Conservation (phyloP, 2,113 vertebrate species). For the Ochotona princeps region DNA sequence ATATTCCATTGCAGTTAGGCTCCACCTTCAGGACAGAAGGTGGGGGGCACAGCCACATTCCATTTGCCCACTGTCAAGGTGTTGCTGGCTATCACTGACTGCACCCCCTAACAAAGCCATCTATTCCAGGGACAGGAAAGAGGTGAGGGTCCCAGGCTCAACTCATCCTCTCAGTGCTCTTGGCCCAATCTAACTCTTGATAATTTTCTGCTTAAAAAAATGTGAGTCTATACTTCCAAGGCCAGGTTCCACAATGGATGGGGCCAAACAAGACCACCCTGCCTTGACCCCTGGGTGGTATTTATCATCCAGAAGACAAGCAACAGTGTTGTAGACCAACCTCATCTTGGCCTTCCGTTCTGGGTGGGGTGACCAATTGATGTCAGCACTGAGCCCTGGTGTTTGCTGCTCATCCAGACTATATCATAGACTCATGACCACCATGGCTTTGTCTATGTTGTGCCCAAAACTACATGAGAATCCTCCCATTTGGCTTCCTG, state of each 20-base stretch:
- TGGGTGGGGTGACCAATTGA: not conserved
- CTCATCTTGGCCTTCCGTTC: not conserved
- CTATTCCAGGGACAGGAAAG: not conserved
- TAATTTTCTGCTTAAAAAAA: not conserved
- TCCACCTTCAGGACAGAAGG: too few relatives aligned
- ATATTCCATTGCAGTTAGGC: too few relatives aligned
- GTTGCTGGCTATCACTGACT: too few relatives aligned
- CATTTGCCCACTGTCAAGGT: too few relatives aligned
- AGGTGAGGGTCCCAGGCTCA: too few relatives aligned
- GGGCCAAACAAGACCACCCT: not conserved
- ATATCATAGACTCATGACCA: rapidly evolving
- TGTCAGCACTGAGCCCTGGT: not conserved
- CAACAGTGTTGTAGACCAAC: not conserved
- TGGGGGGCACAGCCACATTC: too few relatives aligned
- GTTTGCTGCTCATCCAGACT: not conserved
- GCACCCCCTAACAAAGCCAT: not conserved
- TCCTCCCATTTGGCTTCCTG: too few relatives aligned
- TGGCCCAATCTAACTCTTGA: too few relatives aligned
- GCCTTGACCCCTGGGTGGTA: not conserved
- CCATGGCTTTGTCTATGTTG: not conserved
- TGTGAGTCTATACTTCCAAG: not conserved
- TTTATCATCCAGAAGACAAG: too few relatives aligned
- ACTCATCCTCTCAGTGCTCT: not conserved
- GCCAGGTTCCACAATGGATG: not conserved
- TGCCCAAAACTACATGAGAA: not conserved